Evolutionary conservation across 2,888 invertebrate genomes (phyloP).

Genomic region (Caenorhabditis sulstoni): DNA sequence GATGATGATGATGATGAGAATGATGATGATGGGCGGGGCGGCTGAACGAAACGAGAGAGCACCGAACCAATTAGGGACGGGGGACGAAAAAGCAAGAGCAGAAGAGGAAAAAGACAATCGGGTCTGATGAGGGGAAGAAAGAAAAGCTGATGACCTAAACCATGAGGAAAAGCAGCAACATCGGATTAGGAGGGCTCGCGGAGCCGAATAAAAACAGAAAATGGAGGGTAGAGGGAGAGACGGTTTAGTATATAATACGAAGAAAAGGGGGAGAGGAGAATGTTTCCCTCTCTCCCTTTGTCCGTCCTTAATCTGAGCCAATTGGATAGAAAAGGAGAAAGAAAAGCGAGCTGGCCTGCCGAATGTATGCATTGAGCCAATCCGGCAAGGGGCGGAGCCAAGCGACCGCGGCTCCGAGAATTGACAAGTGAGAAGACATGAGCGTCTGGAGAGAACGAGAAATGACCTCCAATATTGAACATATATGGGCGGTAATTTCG

Average conservation of each 20-base stretch:
- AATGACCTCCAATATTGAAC: slow-evolving; percentile 12
- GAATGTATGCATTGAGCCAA: slow-evolving; percentile 12
- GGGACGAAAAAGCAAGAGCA: not conserved
- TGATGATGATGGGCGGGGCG: slow-evolving; percentile 20
- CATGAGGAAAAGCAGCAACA: slow-evolving; percentile 11
- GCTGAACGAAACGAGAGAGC: slow-evolving; percentile 21
- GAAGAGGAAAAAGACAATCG: slow-evolving; percentile 9
- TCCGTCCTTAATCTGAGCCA: slow-evolving; percentile 39
- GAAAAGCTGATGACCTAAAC: slow-evolving; percentile 3
- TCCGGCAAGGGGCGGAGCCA: slow-evolving; percentile 14
- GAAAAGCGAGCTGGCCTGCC: not conserved
- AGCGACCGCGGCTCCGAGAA: slow-evolving; percentile 2
- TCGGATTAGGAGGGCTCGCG: slow-evolving; percentile 15
- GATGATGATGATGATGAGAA: too few species aligned
- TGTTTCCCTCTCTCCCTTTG: slow-evolving; percentile 16
- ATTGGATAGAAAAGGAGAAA: slow-evolving; percentile 4
- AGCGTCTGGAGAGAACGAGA: slow-evolving; percentile 3
- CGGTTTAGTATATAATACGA: slow-evolving; percentile 22
- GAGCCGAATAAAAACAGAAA: slow-evolving; percentile 1
- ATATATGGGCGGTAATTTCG: slow-evolving; percentile 16
- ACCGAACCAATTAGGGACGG: slow-evolving; percentile 30
- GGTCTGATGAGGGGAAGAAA: slow-evolving; percentile 5
- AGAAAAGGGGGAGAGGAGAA: slow-evolving; percentile 6
- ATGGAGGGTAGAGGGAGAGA: not conserved
- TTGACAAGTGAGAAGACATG: not conserved